Percentiles rank a stretch among this genome's conserved stretches.
phyloP scores from a whole-genome alignment of 2,113 vertebrate genomes.

The Pachycephala philippinensis region DNA sequence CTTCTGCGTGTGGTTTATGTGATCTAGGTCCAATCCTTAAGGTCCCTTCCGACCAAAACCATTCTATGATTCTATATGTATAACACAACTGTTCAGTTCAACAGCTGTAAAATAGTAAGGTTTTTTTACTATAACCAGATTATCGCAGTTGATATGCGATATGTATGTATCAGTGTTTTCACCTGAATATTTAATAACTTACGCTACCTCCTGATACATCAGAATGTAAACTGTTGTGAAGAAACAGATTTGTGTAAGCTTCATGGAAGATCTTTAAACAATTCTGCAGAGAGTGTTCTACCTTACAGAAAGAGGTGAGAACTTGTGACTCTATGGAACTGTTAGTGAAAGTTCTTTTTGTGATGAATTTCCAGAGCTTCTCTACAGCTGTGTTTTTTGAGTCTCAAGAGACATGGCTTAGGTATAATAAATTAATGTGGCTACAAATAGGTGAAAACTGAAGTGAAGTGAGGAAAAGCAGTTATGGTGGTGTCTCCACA shows the following conservation, averaged over 20 bases:
- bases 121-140: background rate
- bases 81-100: background rate
- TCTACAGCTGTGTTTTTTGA: background rate
- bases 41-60: background rate
- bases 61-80: fast-evolving
- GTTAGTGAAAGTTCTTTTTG: background rate
- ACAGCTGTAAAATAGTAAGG: background rate
- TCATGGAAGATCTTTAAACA: background rate
- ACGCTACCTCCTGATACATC: background rate
- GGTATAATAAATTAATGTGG: background rate
- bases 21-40: background rate
- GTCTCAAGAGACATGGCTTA: background rate
- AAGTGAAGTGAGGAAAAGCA: background rate
- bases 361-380: background rate
- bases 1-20: background rate
- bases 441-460: background rate
- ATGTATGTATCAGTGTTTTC: background rate
- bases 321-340: background rate
- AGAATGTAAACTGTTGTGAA: background rate
- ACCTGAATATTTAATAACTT: background rate
- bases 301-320: background rate
- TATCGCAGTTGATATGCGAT: background rate
- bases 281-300: background rate
- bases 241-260: background rate
- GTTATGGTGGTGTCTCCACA: background rate